phyloP scores from a whole-genome alignment of 2,888 invertebrate genomes.

The Rotaria sp. region DNA sequence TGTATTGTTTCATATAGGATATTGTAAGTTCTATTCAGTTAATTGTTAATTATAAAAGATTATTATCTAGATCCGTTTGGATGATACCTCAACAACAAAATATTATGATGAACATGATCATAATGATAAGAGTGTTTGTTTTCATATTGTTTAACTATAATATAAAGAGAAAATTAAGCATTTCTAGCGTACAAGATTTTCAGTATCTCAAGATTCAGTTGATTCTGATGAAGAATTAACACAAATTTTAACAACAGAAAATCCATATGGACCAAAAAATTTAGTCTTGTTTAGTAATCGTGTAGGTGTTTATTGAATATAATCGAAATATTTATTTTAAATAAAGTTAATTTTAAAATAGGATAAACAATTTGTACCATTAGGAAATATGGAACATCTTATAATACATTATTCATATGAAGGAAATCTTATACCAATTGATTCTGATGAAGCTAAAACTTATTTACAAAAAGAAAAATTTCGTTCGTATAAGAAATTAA shows the following conservation, averaged over 20 bases:
- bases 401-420: background rate
- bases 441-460: conserved; percentile 1
- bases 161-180: no score
- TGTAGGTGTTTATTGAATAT: background rate
- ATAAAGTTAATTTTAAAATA: background rate
- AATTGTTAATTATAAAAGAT: no score
- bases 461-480: background rate
- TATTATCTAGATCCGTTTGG: background rate
- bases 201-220: background rate
- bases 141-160: background rate
- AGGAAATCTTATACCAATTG: background rate
- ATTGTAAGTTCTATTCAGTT: background rate
- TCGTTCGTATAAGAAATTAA: background rate
- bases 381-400: background rate
- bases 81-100: background rate
- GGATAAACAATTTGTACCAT: conserved; percentile 5
- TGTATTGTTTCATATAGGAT: background rate
- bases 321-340: no score
- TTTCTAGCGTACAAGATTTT: background rate
- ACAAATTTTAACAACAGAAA: background rate
- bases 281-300: background rate
- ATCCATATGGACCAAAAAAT: background rate
- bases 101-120: background rate
- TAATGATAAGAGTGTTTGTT: background rate
- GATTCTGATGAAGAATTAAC: background rate